Base-by-base conservation (phyloP, 2,113 vertebrate species). In the Pollimyrus isidori region DNA sequence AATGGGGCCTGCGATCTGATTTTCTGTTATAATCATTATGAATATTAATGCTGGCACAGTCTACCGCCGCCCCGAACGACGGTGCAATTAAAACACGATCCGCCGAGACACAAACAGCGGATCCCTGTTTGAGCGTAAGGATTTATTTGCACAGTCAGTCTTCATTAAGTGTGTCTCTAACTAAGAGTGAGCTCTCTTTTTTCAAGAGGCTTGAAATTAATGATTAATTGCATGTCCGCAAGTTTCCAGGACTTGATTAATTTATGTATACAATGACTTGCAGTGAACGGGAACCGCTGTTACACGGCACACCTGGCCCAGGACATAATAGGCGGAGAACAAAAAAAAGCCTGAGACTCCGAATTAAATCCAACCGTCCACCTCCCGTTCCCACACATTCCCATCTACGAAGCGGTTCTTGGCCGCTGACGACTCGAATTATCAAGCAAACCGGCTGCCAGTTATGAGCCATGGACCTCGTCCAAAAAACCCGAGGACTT, bases 221-320 rank as follows among this genome's bases (percentile, higher is more conserved):
- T 94, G 93, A 93, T 92, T 90, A 92, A 94, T 92, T 73, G 88
- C 89, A 69, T 88, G 90, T 89, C 89, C 89, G 62, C 13, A 19
- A 69, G 76, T 86, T 88, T 90, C 92, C 91, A 90, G 88, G 88
- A 89, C 83, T 56, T 93, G 92, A 93, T 93, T 92, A 89, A 94
- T 94, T 89, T 89, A 90, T 92, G 90, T 93, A 91, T 92, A 93
- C 92, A 91, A 90, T 46, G 90, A 89, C 58, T 56, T 89, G 89
- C 92, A 92, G 89, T 90, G 89, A 91, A 92, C 89, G 85, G 90
- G 80, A 94, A 91, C 89, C 26, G 65, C 89, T 91, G 76, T 91
- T 91, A 92, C 82, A 90, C 88, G 19, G 48, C 84, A 84, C 93
- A 94, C 91, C 93, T 93, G 92, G 91, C 87, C 89, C 89, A 86